phyloP scores from a whole-genome alignment of 2,797 vertebrate species.

The Acridotheres tristis region DNA sequence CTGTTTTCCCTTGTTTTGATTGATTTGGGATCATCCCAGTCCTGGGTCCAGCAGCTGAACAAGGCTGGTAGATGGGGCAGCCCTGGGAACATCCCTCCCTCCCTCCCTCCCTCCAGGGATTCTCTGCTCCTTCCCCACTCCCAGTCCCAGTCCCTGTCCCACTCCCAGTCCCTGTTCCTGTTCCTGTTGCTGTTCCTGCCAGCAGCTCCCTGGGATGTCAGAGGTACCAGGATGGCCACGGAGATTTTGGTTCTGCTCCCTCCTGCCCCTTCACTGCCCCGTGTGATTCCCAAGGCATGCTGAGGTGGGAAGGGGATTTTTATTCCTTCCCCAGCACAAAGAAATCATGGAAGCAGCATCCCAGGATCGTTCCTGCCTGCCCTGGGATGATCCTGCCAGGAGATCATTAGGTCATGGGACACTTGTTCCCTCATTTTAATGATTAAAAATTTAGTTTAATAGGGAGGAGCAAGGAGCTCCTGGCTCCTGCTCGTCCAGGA shows the following conservation, averaged over 20 bases:
- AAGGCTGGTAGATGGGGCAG: too few relatives aligned
- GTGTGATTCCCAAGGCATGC: too few relatives aligned
- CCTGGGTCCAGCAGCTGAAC: background rate
- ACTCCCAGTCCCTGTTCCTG: too few relatives aligned
- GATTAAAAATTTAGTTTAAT: too few relatives aligned
- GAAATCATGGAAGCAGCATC: background rate
- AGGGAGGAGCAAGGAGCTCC: too few relatives aligned
- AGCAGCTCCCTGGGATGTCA: too few relatives aligned
- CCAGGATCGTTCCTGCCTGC: background rate
- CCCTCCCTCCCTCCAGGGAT: background rate
- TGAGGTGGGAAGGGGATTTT: background rate
- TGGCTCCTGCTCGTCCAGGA: too few relatives aligned
- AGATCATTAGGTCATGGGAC: background rate
- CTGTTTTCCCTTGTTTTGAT: too few relatives aligned
- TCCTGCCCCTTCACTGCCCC: background rate
- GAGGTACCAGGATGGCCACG: fast-evolving
- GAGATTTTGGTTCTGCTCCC: background rate
- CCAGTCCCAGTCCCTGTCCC: background rate
- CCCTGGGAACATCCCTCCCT: too few relatives aligned
- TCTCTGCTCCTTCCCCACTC: background rate
- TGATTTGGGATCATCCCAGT: background rate
- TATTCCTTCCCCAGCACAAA: background rate
- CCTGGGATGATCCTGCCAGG: background rate
- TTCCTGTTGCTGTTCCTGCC: too few relatives aligned
- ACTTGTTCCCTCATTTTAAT: too few relatives aligned